Evolutionary conservation across 2,888 invertebrate species (phyloP).

Genomic region (Drosophila algonquin): DNA sequence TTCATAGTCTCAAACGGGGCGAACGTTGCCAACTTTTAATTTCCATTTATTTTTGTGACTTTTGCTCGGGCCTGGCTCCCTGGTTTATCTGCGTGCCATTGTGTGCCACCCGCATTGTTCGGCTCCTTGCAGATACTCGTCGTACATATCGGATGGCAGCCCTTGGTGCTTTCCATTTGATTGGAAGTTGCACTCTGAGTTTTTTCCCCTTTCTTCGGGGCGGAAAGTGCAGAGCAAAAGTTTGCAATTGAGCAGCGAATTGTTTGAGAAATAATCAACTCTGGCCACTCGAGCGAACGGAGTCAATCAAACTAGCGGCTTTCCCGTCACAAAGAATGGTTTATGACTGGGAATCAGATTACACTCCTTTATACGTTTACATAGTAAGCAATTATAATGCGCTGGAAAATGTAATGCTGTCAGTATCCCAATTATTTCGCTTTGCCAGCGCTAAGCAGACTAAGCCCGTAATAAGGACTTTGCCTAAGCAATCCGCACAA

Average conservation of each 20-base stretch:
- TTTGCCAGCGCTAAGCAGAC: conserved; percentile 46
- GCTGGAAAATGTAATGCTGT: conserved; percentile 42
- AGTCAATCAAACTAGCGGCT: conserved; percentile 32
- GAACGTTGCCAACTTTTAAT: conserved; percentile 63
- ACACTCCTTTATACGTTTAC: conserved; percentile 56
- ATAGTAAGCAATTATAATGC: conserved; percentile 15
- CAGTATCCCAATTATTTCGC: conserved; percentile 57
- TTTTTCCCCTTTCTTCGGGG: conserved; percentile 1
- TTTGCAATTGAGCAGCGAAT: conserved; percentile 20
- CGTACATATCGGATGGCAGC: conserved; percentile 42
- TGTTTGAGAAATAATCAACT: conserved; percentile 1
- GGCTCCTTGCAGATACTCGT: conserved; percentile 47
- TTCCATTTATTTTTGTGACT: conserved; percentile 67
- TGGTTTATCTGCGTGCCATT: conserved; percentile 53
- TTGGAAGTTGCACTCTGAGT: conserved; percentile 32
- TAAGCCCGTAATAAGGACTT: conserved; percentile 48
- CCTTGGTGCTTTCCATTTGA: conserved; percentile 64
- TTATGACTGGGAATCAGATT: conserved; percentile 49
- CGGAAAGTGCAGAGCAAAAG: conserved; percentile 20
- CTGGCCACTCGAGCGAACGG: neutral
- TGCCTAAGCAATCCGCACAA: conserved; percentile 47
- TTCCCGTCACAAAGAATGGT: neutral
- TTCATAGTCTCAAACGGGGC: conserved; percentile 26
- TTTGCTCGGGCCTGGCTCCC: conserved; percentile 29
- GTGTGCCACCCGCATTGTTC: conserved; percentile 59